A percentile compares a stretch with the other conserved stretches of the same genome.
Conservation (phyloP, 2,888 invertebrate species). For the Eupithecia tripunctaria region DNA sequence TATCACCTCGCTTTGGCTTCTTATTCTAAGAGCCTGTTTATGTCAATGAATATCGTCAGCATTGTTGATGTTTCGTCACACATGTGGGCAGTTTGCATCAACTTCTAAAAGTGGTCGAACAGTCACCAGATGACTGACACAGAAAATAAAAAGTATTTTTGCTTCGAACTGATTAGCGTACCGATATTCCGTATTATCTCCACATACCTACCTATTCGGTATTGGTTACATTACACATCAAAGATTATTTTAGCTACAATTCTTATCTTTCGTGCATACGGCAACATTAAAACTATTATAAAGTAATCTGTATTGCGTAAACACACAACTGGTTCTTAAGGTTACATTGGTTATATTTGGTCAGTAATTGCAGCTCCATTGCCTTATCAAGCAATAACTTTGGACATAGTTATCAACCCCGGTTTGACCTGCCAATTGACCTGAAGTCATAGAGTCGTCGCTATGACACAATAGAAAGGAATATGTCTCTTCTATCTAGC, state of each 20-base stretch:
- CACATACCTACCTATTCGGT: slow-evolving; percentile 39
- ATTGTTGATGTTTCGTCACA: slow-evolving; percentile 53
- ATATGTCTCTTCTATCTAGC: slow-evolving; percentile 33
- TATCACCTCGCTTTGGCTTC: slow-evolving; percentile 45
- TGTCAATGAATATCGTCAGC: slow-evolving; percentile 34
- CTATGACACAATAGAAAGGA: slow-evolving; percentile 60
- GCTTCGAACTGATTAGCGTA: slow-evolving; percentile 53
- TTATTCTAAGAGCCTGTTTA: slow-evolving; percentile 17
- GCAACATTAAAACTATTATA: neutral
- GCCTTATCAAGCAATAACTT: slow-evolving; percentile 50
- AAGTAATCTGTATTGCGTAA: slow-evolving; percentile 17
- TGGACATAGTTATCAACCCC: slow-evolving; percentile 61
- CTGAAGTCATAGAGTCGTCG: slow-evolving; percentile 50
- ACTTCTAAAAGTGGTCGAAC: slow-evolving; percentile 54
- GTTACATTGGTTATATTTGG: slow-evolving; percentile 38
- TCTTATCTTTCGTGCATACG: slow-evolving; percentile 5
- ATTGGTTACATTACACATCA: slow-evolving; percentile 12
- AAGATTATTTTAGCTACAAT: slow-evolving; percentile 3
- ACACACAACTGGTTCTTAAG: slow-evolving; percentile 46
- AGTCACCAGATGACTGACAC: slow-evolving; percentile 42
- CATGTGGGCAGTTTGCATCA: slow-evolving; percentile 51
- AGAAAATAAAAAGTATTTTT: slow-evolving; percentile 38
- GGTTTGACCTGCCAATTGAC: slow-evolving; percentile 73
- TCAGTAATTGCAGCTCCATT: slow-evolving; percentile 38
- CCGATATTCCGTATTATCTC: slow-evolving; percentile 42